Evolutionary conservation across 1,140 invertebrate genomes (phyloP), one percentile per base, ranked within the genome.

Genomic region (Acromyrmex charruanus): DNA sequence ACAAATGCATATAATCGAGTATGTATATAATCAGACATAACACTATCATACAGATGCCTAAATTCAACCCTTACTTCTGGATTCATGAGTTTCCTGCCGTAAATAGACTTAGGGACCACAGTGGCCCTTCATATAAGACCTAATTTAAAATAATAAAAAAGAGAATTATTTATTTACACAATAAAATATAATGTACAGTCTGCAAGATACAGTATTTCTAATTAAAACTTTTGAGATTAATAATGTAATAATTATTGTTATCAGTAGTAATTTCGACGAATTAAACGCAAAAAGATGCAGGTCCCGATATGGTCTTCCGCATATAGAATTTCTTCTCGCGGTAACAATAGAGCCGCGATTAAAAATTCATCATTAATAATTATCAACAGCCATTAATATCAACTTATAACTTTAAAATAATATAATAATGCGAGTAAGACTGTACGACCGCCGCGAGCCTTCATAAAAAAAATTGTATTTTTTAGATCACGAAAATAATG

Each of bases 361-460:
- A 28, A 61, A 75, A 61, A 53, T 14, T 75, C 5, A 14, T 21
- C 74, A 51, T 82, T 59, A 59, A 61, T 72, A 82, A 81, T 35
- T 68, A 21, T 84, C 28, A 82, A 84, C 69, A 84, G 69, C 69
- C 69, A 74, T 84, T 75, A 61, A 84, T 51, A 25, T 74, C 12
- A 75, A 61, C 55, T 84, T 75, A 75, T 72, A 61, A 75, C 51
- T 59, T 61, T 18, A 14, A 74, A 84, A 61, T 39, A n/a, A 80
- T n/a, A 58, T 25, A 84, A 61, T 55, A n/a, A 80, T 9, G 58
- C 39, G 39, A 35, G 14, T 74, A 84, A 63, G 55, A 18, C 69
- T 63, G 25, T 74, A 82, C 14, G 18, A 18, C 9, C n/a, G 55
- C 69, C 55, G 55, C 55, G 39, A 74, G 18, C 39, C 14, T 61